A percentile compares a stretch with the other conserved stretches of the same genome.
Evolutionary conservation across 2,888 invertebrate genomes (phyloP).

Genomic region (Polymixis flavicincta): DNA sequence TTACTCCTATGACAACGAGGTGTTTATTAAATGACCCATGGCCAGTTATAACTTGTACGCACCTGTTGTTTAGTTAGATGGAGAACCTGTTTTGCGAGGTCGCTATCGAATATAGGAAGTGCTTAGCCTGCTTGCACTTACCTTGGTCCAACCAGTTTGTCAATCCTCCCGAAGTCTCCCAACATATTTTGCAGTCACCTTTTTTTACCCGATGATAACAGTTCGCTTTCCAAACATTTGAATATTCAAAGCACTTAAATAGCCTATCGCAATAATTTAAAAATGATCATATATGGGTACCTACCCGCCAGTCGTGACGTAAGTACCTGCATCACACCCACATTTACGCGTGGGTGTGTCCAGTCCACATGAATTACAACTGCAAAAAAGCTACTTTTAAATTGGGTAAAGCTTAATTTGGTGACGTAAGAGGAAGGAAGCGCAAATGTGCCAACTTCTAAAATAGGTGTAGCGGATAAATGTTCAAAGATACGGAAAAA

Average conservation of each 20-base stretch:
- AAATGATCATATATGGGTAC: constrained; percentile 14
- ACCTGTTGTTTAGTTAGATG: no score
- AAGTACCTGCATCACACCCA: constrained; percentile 36
- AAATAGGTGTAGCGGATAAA: background rate
- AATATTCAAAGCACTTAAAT: constrained; percentile 25
- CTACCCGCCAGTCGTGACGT: constrained; percentile 15
- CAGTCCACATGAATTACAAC: constrained; percentile 20
- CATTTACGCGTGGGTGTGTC: constrained; percentile 35
- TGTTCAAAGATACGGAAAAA: background rate
- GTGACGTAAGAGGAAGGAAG: constrained; percentile 11
- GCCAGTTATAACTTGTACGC: no score
- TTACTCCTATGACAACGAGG: no score
- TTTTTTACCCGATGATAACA: background rate
- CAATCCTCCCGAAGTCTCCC: background rate
- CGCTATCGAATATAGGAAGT: no score
- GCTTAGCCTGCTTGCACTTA: no score
- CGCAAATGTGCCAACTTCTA: background rate
- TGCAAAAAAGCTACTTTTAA: constrained; percentile 21
- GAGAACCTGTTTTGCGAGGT: no score
- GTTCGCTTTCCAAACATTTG: background rate
- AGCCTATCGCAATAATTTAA: constrained; percentile 6
- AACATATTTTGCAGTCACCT: background rate
- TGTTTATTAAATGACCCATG: no score
- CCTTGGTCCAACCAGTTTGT: no score
- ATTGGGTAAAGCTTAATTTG: background rate